phyloP scores from a whole-genome alignment of 2,888 invertebrate genomes.

The Drosophila diplacantha region DNA sequence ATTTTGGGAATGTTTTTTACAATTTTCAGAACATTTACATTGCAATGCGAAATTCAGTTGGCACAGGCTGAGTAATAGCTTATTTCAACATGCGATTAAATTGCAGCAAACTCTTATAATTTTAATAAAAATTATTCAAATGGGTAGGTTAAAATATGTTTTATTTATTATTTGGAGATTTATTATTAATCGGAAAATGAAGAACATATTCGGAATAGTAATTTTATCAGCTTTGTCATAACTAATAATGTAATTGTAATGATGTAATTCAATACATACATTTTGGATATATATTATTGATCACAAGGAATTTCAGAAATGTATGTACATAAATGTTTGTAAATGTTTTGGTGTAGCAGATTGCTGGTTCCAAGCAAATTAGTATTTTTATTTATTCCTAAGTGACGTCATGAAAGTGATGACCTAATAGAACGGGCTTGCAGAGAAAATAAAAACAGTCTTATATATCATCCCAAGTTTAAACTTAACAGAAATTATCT shows the following conservation, averaged over 20 bases:
- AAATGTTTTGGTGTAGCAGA: not conserved
- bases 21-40: conserved; percentile 1
- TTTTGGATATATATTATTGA: not conserved
- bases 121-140: too few relatives aligned
- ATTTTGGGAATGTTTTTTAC: not conserved
- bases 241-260: not conserved
- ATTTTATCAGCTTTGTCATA: not conserved
- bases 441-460: not conserved
- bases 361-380: too few relatives aligned
- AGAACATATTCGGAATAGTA: not conserved
- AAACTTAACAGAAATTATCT: not conserved
- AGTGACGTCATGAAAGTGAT: conserved; percentile 3
- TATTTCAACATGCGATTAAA: not conserved
- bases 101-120: too few relatives aligned
- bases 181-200: not conserved
- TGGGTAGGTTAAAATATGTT: too few relatives aligned
- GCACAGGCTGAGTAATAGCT: not conserved
- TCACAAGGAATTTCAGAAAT: not conserved
- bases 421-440: not conserved
- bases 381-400: not conserved
- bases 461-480: too few relatives aligned
- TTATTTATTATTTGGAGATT: too few relatives aligned
- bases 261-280: not conserved
- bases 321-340: too few relatives aligned
- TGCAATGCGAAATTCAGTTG: conserved; percentile 5